Evolutionary conservation across 2,888 invertebrate genomes (phyloP).

Genomic region (Pristionchus maxplancki): DNA sequence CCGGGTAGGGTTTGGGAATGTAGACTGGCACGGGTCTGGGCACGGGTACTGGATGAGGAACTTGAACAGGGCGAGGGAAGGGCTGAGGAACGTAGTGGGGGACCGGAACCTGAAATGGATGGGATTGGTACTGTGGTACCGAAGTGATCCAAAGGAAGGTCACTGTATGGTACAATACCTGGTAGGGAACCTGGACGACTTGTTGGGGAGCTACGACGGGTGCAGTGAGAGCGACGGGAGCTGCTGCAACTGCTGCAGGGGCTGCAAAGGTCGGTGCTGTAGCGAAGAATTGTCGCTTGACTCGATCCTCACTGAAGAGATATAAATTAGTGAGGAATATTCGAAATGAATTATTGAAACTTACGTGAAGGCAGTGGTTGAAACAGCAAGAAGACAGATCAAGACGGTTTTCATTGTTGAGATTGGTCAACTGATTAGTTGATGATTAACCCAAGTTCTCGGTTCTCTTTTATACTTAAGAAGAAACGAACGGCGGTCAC

Average conservation of each 20-base stretch:
- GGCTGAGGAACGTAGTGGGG: conserved; percentile 43
- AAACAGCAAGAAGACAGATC: conserved; percentile 3
- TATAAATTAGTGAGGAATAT: not conserved
- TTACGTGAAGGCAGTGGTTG: conserved; percentile 19
- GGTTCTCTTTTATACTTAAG: conserved; percentile 9
- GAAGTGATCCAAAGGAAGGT: no score
- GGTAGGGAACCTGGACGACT: conserved; percentile 29
- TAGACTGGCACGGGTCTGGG: conserved; percentile 33
- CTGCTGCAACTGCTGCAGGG: conserved; percentile 25
- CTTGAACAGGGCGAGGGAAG: conserved; percentile 7
- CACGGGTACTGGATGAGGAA: conserved; percentile 21
- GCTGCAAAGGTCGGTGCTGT: not conserved
- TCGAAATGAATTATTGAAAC: not conserved
- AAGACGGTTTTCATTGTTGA: conserved; percentile 1
- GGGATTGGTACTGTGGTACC: not conserved
- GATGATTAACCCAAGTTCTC: not conserved
- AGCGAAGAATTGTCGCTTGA: not conserved
- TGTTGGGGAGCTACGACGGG: conserved; percentile 21
- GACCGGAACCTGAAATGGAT: conserved; percentile 29
- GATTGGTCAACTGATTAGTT: not conserved
- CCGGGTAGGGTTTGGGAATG: conserved; percentile 17
- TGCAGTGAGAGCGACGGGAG: conserved; percentile 17
- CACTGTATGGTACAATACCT: conserved; percentile 6
- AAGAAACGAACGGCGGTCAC: not conserved
- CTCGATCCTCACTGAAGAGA: not conserved